Evolutionary conservation across 2,797 vertebrate genomes (phyloP), one percentile per base, ranked within the genome.

Genomic region (Diplodus puntazzo): DNA sequence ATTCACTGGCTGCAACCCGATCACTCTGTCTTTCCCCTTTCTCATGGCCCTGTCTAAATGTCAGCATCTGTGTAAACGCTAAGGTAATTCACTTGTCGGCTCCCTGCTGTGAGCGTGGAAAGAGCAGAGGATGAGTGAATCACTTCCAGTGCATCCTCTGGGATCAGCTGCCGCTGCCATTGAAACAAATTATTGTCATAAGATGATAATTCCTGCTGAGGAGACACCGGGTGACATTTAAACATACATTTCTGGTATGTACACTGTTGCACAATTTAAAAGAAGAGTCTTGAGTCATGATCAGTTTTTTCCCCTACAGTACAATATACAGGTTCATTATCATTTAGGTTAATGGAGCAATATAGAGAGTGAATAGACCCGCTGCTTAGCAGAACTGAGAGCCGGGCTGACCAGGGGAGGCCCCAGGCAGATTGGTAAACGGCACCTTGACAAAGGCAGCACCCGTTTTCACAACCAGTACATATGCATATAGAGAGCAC

Each of bases 31-130:
- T 69, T 52, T 82, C 73, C 54, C 69, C 78, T 83, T 92, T 91
- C 90, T 90, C 90, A 90, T 86, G 83, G 77, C 79, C 85, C 81
- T 16, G 75, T 85, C 83, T 87, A 84, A 91, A 87, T 79, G 87
- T 77, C 89, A 85, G 85, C 93, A 92, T 94, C 89, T 94, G 93
- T 90, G 80, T 91, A 93, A 94, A 94, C 89, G 88, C 76, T 62
- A 74, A 87, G 82, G 84, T 85, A 85, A 84, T 88, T 85, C 81
- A 71, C 87, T 75, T 45, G 81, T 75, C 53, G 54, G 61, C 80
- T 77, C 76, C 88, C 89, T 52, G 79, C 86, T 82, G 89, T 9
- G 46, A 63, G 57, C 3, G 43, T 58, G 82, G 81, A 82, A 67
- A 80, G 77, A 69, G 73, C 75, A 46, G 68, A 64, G 25, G 70